phyloP scores from a whole-genome alignment of 2,888 invertebrate genomes.

The Mimas tiliae region DNA sequence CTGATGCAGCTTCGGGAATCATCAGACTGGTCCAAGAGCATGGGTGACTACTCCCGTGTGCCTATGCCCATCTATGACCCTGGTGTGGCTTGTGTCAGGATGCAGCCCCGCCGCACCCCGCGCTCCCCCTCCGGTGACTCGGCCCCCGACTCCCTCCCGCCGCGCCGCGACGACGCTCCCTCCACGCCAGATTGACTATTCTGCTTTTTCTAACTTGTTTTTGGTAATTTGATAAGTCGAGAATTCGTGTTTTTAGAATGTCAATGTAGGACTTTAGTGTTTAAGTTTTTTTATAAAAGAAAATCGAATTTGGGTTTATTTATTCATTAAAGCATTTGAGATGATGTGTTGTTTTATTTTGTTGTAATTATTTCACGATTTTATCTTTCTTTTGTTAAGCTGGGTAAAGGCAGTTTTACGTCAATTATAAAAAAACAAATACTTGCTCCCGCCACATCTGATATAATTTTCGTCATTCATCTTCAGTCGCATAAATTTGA shows the following conservation, averaged over 20 bases:
- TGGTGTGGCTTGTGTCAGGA: conserved; percentile 53
- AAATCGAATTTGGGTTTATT: neutral
- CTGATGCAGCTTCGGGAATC: neutral
- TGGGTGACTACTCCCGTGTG: conserved; percentile 39
- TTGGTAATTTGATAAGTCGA: neutral
- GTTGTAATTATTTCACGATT: no score
- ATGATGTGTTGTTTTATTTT: neutral
- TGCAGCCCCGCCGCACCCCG: conserved; percentile 50
- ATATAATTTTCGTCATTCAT: no score
- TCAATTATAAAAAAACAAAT: no score
- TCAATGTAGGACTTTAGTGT: neutral
- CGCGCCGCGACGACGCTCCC: conserved; percentile 31
- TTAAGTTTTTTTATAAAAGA: neutral
- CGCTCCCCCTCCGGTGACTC: conserved; percentile 35
- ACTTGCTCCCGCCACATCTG: no score
- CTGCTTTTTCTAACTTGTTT: conserved; percentile 18
- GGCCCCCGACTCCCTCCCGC: conserved; percentile 38
- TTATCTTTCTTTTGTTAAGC: no score
- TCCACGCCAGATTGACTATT: conserved; percentile 22
- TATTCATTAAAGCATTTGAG: neutral
- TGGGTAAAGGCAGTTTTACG: no score
- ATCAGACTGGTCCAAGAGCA: conserved; percentile 33
- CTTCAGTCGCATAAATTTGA: no score
- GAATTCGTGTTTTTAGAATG: neutral
- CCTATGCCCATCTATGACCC: conserved; percentile 46